phyloP scores from a whole-genome alignment of 1,140 invertebrate species.

The Globodera ellingtonae region DNA sequence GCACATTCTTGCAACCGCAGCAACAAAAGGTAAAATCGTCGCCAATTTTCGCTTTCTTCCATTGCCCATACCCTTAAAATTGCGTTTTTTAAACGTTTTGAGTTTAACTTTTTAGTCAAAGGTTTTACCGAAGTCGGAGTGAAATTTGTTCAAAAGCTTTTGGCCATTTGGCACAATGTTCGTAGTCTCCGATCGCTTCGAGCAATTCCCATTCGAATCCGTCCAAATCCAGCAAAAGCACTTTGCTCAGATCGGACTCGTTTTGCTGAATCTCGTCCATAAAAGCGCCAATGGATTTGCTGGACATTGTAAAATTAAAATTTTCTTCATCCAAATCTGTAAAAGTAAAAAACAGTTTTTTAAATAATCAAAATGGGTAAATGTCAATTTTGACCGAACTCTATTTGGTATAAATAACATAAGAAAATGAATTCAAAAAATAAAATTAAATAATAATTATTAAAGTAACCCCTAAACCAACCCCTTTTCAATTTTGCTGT shows the following conservation, averaged over 20 bases:
- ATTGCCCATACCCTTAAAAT: constrained; percentile 11
- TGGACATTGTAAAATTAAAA: background rate
- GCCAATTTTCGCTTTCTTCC: constrained; percentile 29
- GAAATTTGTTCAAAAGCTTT: constrained; percentile 12
- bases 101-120: background rate
- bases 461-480: background rate
- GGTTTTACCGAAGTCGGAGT: background rate
- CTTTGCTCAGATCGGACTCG: background rate
- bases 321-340: background rate
- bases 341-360: no score
- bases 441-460: background rate
- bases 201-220: constrained; percentile 16
- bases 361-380: background rate
- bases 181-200: background rate
- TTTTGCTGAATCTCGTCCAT: background rate
- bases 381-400: background rate
- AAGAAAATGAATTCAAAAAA: background rate
- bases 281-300: background rate
- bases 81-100: no score
- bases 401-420: background rate
- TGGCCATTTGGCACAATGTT: constrained; percentile 14
- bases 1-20: constrained; percentile 11
- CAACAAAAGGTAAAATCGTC: constrained; percentile 10
- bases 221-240: constrained; percentile 19
- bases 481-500: background rate